A percentile compares a stretch with the other conserved stretches of the same genome.
phyloP scores from a whole-genome alignment of 2,113 vertebrate species.

The Monarcha castaneiventris region DNA sequence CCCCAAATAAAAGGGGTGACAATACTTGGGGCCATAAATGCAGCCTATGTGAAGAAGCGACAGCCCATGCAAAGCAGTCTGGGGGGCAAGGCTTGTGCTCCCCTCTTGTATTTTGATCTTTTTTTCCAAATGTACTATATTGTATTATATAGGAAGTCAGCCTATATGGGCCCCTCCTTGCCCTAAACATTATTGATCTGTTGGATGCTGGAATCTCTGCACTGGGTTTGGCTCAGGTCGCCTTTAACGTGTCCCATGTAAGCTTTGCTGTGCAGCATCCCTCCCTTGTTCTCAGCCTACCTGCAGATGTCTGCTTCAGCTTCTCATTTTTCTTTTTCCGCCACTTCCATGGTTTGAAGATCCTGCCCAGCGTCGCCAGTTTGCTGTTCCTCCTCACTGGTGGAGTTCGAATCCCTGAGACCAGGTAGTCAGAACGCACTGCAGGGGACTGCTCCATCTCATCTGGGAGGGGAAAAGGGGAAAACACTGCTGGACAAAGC shows the following conservation, averaged over 20 bases:
- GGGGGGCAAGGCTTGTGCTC: background rate
- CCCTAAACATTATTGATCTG: background rate
- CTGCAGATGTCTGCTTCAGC: conserved; percentile 86
- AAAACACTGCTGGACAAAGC: background rate
- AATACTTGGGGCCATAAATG: background rate
- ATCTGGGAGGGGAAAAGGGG: conserved; percentile 68
- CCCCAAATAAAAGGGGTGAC: background rate
- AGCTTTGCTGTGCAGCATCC: background rate
- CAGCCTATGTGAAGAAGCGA: background rate
- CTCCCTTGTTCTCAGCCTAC: conserved; percentile 64
- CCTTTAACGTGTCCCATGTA: background rate
- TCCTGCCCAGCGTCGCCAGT: conserved; percentile 91
- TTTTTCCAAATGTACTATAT: background rate
- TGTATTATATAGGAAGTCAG: background rate
- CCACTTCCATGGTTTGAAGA: conserved; percentile 99
- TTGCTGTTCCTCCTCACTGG: conserved; percentile 92
- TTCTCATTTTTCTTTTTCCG: conserved; percentile 98
- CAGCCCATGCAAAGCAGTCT: background rate
- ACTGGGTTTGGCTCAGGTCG: background rate
- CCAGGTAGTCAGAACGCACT: conserved; percentile 84
- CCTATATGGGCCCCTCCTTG: background rate
- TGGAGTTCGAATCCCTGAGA: conserved; percentile 91
- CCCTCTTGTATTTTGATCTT: background rate
- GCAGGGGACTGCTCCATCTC: conserved; percentile 90
- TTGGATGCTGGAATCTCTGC: background rate